Conservation (phyloP, 2,797 vertebrate genomes). For the Anguilla pacifica region DNA sequence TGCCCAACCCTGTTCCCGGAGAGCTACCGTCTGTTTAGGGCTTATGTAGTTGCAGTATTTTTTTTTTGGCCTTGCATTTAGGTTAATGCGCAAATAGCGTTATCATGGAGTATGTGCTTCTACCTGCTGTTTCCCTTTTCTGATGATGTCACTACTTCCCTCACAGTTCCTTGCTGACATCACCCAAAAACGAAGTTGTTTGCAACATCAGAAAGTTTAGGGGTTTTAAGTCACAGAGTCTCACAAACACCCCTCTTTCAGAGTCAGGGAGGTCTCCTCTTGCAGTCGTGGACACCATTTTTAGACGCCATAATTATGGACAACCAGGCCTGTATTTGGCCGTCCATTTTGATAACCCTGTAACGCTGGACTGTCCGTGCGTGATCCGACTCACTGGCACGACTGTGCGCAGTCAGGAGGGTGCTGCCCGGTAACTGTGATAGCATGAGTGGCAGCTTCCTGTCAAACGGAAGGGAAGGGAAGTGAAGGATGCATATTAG, state of each 20-base stretch:
- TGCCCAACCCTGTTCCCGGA: background rate
- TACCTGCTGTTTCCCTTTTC: background rate
- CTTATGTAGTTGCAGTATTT: background rate
- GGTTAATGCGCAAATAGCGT: background rate
- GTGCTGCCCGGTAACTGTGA: slow-evolving; percentile 25
- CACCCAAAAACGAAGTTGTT: background rate
- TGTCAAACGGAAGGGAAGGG: slow-evolving; percentile 16
- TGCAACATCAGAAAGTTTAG: background rate
- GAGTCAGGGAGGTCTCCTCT: background rate
- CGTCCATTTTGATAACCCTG: background rate
- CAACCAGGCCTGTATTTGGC: background rate
- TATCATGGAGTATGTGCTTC: background rate
- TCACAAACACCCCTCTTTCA: background rate
- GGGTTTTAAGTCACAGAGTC: background rate
- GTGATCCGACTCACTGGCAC: slow-evolving; percentile 42
- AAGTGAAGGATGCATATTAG: background rate
- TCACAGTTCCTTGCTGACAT: background rate
- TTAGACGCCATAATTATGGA: background rate
- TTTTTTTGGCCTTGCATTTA: background rate
- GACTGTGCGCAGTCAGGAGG: slow-evolving; percentile 50
- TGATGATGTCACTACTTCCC: background rate
- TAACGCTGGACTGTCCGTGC: background rate
- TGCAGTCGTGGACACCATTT: background rate
- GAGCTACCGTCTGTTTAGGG: background rate
- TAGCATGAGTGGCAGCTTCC: slow-evolving; percentile 51